Conservation (phyloP, 2,888 invertebrate species). For the Antheraea assamensis region DNA sequence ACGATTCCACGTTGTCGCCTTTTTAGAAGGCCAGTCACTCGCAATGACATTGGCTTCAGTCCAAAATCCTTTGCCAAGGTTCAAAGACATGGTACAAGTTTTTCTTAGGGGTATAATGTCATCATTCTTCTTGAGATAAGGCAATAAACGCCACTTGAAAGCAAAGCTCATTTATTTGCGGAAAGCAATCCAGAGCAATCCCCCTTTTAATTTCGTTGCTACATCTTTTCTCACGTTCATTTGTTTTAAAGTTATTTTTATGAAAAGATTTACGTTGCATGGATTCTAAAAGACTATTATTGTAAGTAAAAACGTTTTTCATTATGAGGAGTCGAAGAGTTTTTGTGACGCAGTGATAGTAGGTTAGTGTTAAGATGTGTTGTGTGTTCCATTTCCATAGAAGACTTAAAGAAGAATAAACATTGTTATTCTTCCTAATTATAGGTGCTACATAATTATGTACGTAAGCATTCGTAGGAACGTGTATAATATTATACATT, state of each 20-base stretch:
- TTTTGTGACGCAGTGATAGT: background rate
- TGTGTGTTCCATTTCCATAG: background rate
- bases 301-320: background rate
- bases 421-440: background rate
- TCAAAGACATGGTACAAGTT: constrained; percentile 74
- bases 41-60: constrained; percentile 68
- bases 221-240: constrained; percentile 51
- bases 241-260: constrained; percentile 52
- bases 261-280: background rate
- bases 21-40: constrained; percentile 54
- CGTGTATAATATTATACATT: no score
- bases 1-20: constrained; percentile 39
- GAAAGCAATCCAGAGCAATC: constrained; percentile 61
- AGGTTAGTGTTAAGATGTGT: background rate
- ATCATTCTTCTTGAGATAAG: constrained; percentile 74
- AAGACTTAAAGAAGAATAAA: background rate
- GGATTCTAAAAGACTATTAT: constrained; percentile 5
- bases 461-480: background rate
- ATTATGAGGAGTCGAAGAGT: background rate
- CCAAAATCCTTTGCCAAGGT: constrained; percentile 78
- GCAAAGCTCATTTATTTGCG: constrained; percentile 69
- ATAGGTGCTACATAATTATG: background rate
- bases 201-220: constrained; percentile 58
- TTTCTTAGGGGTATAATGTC: constrained; percentile 63
- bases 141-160: constrained; percentile 75